A percentile compares a stretch with the other conserved stretches of the same genome.
phyloP scores from a whole-genome alignment of 2,113 vertebrate species.

The Neodon shergylaensis region DNA sequence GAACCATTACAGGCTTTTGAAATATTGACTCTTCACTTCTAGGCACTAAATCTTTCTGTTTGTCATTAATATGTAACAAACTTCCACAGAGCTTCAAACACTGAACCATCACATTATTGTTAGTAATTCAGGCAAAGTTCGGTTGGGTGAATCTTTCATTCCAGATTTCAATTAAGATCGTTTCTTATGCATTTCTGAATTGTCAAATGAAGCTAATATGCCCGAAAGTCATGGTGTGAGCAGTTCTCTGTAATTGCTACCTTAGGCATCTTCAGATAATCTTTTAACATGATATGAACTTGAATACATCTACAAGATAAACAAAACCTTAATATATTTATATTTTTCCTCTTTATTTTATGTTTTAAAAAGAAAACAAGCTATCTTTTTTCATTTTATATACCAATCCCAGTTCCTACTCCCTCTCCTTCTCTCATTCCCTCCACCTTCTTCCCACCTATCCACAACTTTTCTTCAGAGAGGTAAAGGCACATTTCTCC shows the following conservation, averaged over 20 bases:
- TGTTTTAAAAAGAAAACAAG: too few species aligned
- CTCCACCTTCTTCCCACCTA: too few species aligned
- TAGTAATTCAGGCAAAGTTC: background rate
- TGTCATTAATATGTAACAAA: background rate
- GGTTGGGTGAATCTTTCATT: background rate
- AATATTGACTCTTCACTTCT: background rate
- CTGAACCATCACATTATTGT: background rate
- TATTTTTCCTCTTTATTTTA: too few species aligned
- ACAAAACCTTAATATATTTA: background rate
- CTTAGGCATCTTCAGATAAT: background rate
- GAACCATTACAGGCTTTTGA: background rate
- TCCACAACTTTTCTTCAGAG: too few species aligned
- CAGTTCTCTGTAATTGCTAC: background rate
- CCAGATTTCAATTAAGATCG: background rate
- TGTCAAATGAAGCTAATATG: background rate
- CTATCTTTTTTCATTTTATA: too few species aligned
- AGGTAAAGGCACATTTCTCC: too few species aligned
- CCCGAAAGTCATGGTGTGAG: background rate
- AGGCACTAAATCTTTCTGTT: background rate
- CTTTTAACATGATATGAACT: too few species aligned
- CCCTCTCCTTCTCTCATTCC: too few species aligned
- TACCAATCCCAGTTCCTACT: too few species aligned
- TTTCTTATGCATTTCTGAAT: background rate
- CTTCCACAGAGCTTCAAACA: background rate
- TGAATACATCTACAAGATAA: background rate